Evolutionary conservation across 2,888 invertebrate genomes (phyloP).

Genomic region (Heteromyza rotundicornis): DNA sequence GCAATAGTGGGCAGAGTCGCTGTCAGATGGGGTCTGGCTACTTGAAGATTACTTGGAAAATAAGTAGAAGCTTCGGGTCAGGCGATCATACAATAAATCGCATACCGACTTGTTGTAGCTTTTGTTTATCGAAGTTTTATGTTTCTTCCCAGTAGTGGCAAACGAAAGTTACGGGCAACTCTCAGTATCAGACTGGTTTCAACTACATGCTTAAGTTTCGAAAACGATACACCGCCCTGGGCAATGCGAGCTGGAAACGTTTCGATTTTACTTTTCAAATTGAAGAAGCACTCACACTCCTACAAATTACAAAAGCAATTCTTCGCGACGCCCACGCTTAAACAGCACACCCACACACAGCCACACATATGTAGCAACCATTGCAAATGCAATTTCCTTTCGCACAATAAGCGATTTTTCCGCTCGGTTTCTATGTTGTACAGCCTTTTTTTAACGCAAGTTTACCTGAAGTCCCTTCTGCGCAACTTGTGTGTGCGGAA

Average conservation of each 20-base stretch:
- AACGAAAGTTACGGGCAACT: no score
- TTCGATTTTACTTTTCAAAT: no score
- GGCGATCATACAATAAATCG: no score
- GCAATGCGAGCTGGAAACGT: background rate
- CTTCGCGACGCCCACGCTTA: background rate
- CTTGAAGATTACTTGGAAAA: no score
- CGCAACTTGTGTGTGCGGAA: slow-evolving; percentile 35
- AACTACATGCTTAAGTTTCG: background rate
- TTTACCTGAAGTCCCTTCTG: background rate
- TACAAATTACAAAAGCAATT: background rate
- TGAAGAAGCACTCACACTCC: background rate
- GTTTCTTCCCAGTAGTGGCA: no score
- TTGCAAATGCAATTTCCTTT: slow-evolving; percentile 35
- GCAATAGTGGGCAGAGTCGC: background rate
- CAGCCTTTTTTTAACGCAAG: background rate
- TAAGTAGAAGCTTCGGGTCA: no score
- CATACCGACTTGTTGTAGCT: no score
- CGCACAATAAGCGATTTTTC: slow-evolving; percentile 48
- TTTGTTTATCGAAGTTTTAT: no score
- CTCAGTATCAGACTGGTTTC: no score
- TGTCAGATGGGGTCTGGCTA: background rate
- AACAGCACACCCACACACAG: background rate
- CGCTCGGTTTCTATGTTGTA: slow-evolving; percentile 49
- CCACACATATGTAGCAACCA: background rate
- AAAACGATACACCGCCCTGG: background rate